phyloP scores from a whole-genome alignment of 2,113 vertebrate genomes.

The Ellobius talpinus region DNA sequence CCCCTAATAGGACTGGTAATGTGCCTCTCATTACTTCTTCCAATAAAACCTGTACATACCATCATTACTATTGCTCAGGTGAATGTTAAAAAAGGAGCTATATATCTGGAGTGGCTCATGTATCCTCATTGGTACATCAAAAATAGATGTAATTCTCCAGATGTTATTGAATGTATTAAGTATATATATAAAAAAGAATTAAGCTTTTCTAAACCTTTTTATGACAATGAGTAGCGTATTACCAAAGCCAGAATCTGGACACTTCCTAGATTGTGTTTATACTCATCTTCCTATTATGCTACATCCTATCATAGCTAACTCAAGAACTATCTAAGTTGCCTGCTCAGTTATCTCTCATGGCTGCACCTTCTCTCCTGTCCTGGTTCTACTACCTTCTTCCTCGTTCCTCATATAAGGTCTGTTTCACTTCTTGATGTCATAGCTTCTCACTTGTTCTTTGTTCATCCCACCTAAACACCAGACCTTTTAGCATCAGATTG shows the following conservation, averaged over 20 bases:
- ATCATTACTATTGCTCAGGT: neutral
- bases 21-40: neutral
- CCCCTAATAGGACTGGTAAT: neutral
- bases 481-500: neutral
- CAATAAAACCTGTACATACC: neutral
- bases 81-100: neutral
- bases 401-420: neutral
- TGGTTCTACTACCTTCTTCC: neutral
- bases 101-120: neutral
- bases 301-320: neutral
- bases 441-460: neutral
- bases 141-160: neutral
- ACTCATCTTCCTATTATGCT: neutral
- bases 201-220: neutral
- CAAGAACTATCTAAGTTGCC: neutral
- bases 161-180: neutral
- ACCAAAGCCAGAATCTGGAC: neutral
- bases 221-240: neutral
- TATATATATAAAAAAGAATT: neutral
- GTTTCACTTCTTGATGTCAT: conserved; percentile 2
- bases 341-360: neutral
- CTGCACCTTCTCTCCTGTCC: neutral
- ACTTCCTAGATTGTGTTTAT: neutral
- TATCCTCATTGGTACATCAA: neutral
- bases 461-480: neutral